phyloP scores from a whole-genome alignment of 2,113 vertebrate species.

The Oreochromis niloticus region DNA sequence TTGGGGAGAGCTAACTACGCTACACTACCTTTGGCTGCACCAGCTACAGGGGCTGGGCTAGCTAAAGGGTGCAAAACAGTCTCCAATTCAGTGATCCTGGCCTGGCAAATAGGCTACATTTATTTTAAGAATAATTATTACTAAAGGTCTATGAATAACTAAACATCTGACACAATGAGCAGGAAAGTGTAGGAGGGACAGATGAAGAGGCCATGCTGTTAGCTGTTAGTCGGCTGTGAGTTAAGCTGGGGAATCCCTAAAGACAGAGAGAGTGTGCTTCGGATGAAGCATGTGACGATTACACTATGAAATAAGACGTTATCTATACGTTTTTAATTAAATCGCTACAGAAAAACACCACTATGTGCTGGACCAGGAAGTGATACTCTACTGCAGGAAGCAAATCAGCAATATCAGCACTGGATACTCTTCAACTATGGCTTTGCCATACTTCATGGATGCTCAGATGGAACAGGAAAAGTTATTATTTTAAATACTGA shows the following conservation, averaged over 20 bases:
- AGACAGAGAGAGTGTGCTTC: background rate
- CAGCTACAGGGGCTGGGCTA: background rate
- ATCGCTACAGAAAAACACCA: background rate
- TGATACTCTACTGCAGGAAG: background rate
- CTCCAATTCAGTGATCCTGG: background rate
- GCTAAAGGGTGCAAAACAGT: background rate
- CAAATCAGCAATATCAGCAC: background rate
- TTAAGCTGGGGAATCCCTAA: background rate
- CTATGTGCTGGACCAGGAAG: background rate
- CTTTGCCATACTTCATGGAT: background rate
- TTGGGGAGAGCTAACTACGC: background rate
- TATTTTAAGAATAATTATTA: background rate
- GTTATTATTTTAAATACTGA: background rate
- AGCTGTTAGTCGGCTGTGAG: background rate
- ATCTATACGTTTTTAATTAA: background rate
- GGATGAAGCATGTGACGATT: background rate
- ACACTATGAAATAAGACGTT: background rate
- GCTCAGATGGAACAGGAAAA: background rate
- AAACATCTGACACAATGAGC: background rate
- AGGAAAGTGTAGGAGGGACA: background rate
- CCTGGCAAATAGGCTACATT: background rate
- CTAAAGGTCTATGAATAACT: background rate
- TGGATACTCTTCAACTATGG: background rate
- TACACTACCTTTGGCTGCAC: background rate
- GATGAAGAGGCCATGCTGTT: background rate